Conservation (phyloP, 2,113 vertebrate species). For the Antechinus flavipes region DNA sequence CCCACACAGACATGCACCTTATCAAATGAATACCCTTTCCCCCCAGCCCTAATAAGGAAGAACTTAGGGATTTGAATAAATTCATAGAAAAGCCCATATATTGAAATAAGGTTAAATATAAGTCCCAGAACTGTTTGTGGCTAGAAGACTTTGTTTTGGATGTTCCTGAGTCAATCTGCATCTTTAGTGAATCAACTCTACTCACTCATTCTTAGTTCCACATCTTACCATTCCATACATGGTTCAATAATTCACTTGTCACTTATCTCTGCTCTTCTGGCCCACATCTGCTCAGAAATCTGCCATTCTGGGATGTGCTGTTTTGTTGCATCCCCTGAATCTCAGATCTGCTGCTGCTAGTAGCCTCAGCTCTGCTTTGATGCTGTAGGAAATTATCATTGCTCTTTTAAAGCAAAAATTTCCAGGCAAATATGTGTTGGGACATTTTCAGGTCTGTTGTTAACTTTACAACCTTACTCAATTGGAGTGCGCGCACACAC, state of each 20-base stretch:
- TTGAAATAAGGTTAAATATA: background rate
- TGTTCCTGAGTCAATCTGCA: background rate
- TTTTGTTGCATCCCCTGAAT: background rate
- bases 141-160: background rate
- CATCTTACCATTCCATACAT: background rate
- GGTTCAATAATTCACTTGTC: background rate
- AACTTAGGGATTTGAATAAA: background rate
- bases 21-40: background rate
- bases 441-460: background rate
- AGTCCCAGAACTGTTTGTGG: background rate
- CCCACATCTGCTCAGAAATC: background rate
- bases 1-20: background rate
- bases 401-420: background rate
- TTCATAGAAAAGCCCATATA: background rate
- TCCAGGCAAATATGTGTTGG: background rate
- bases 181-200: background rate
- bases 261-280: background rate
- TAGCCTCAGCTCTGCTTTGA: background rate
- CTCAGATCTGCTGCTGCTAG: background rate
- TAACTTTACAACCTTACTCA: background rate
- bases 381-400: background rate
- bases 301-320: background rate
- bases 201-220: background rate
- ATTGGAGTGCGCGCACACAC: too few species aligned
- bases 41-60: background rate